Conservation (phyloP, 2,113 vertebrate species). For the Syrmaticus mikado region DNA sequence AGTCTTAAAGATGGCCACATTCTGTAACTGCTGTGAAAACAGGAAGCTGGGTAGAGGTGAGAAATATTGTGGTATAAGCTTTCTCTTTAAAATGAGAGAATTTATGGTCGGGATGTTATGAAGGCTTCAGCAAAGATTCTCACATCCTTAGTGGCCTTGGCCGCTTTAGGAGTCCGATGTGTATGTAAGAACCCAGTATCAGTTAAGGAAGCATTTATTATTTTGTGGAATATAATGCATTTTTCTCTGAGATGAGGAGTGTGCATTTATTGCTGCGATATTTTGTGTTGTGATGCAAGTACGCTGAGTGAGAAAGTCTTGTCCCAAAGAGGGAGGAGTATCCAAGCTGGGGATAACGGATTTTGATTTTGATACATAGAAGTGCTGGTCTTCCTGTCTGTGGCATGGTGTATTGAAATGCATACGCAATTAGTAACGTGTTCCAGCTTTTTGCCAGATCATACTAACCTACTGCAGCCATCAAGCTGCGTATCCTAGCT, state of each 20-base stretch:
- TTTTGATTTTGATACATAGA: neutral
- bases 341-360: neutral
- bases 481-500: neutral
- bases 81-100: accelerated
- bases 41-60: accelerated
- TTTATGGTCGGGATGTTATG: accelerated
- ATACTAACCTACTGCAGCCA: neutral
- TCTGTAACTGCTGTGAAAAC: neutral
- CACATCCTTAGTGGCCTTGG: neutral
- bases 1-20: neutral
- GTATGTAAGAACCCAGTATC: neutral
- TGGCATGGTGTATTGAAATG: neutral
- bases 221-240: neutral
- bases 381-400: neutral
- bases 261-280: neutral
- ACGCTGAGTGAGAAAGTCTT: neutral
- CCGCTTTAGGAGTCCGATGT: neutral
- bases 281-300: neutral
- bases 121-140: neutral
- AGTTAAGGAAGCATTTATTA: neutral
- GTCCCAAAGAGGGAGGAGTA: neutral
- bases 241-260: neutral
- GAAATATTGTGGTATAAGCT: neutral
- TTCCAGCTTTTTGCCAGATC: neutral
- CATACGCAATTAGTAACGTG: neutral